Percentiles rank a stretch among this genome's conserved stretches.
These are phyloP conservation scores for Porites lobata DNA, from an alignment of 92 coral and sea anemone genomes.

Conservation along the genomic window DNA sequence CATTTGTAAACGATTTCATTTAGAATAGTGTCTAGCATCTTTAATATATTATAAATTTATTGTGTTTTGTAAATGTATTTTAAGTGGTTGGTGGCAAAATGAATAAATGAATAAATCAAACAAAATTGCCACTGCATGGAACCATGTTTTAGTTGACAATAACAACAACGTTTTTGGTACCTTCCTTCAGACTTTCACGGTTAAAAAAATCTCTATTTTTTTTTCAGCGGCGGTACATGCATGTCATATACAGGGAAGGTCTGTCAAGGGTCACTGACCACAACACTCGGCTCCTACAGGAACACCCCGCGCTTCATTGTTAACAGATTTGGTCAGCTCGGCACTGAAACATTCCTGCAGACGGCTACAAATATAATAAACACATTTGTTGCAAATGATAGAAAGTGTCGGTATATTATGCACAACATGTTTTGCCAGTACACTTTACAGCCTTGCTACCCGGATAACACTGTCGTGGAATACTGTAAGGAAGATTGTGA, in stretches of 20 bases:
- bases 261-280: constrained; percentile 72
- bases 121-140: no score
- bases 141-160: no score
- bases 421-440: constrained; percentile 88
- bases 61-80: no score
- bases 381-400: constrained; percentile 5
- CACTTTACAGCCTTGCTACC: constrained; percentile 82
- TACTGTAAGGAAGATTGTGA: constrained; percentile 90
- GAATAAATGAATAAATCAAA: no score
- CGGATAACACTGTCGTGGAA: constrained; percentile 64
- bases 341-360: constrained; percentile 71
- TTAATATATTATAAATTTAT: no score
- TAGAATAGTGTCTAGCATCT: no score
- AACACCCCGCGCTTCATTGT: constrained; percentile 84
- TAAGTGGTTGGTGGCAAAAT: no score
- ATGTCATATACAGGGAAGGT: constrained; percentile 67
- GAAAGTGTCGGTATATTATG: constrained; percentile 67
- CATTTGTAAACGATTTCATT: no score
- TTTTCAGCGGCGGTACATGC: constrained; percentile 81
- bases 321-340: constrained; percentile 77
- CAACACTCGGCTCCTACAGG: constrained; percentile 66
- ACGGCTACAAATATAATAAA: constrained; percentile 39
- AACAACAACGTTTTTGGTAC: no score
- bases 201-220: no score
- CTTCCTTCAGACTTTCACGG: no score